Evolutionary conservation across 2,113 vertebrate species (phyloP).

Genomic region (Trogon surrucura): DNA sequence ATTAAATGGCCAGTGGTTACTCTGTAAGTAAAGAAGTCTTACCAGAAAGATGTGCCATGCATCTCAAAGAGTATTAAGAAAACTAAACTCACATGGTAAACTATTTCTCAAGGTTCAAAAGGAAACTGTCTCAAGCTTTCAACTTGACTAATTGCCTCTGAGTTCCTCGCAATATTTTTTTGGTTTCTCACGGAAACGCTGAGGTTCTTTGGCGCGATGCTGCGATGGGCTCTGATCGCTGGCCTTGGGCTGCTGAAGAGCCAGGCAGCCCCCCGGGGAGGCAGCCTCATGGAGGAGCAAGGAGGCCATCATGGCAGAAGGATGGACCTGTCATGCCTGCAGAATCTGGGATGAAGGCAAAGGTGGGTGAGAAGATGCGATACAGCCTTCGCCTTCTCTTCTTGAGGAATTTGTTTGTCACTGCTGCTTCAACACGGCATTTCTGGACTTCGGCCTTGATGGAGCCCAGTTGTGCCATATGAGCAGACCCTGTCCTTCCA

Average conservation of each 20-base stretch:
- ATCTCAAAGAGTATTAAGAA: not conserved
- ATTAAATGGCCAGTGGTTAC: not conserved
- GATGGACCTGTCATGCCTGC: not conserved
- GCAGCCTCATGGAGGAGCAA: not conserved
- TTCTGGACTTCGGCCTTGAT: not conserved
- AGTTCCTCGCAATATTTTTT: not conserved
- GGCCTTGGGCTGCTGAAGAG: not conserved
- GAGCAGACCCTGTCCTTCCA: not conserved
- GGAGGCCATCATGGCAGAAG: not conserved
- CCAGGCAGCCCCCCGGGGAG: not conserved
- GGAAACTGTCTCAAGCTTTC: not conserved
- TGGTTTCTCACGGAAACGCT: not conserved
- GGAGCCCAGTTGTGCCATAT: not conserved
- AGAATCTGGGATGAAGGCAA: not conserved
- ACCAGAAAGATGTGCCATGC: not conserved
- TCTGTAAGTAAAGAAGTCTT: not conserved
- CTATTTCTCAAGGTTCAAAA: not conserved
- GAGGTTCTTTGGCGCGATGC: not conserved
- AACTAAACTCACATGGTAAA: not conserved
- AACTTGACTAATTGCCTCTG: not conserved
- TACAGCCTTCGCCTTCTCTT: not conserved
- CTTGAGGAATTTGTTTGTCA: not conserved
- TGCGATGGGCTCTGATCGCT: accelerated
- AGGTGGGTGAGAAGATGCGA: not conserved
- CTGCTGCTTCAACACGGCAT: not conserved